Conservation (phyloP, 92 coral and sea anemone genomes). For the Palythoa heliodiscus region DNA sequence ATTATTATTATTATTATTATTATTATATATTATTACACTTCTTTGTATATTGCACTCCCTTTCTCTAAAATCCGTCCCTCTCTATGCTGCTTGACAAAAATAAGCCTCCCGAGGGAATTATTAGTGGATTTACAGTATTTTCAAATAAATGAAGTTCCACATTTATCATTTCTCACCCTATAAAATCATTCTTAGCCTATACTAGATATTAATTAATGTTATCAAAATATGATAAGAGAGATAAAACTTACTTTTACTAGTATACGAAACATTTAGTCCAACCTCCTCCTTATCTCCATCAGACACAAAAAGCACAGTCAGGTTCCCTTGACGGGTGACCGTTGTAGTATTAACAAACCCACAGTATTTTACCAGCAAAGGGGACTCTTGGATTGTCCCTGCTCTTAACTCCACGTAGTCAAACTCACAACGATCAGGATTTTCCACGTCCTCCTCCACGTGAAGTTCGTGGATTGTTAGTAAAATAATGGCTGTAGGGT, state of each 20-base stretch:
- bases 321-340: constrained; percentile 49
- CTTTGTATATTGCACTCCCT: too few relatives aligned
- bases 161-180: too few relatives aligned
- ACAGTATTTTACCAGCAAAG: constrained; percentile 54
- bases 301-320: constrained; percentile 60
- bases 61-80: too few relatives aligned
- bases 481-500: constrained; percentile 12
- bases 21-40: too few relatives aligned
- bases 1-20: too few relatives aligned
- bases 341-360: constrained; percentile 35
- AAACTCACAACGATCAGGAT: constrained; percentile 30
- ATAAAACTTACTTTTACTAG: constrained; percentile 16
- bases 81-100: too few relatives aligned
- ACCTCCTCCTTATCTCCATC: constrained; percentile 52
- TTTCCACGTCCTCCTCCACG: constrained; percentile 32
- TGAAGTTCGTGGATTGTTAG: constrained; percentile 27
- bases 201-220: neutral
- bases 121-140: too few relatives aligned
- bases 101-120: too few relatives aligned
- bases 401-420: constrained; percentile 66
- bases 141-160: too few relatives aligned
- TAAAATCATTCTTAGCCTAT: too few relatives aligned
- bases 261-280: constrained; percentile 56
- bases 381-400: constrained; percentile 34
- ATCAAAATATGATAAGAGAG: neutral